phyloP scores from a whole-genome alignment of 30 jellyfish, hydroid and myxozoan genomes.

The Hydractinia echinata region DNA sequence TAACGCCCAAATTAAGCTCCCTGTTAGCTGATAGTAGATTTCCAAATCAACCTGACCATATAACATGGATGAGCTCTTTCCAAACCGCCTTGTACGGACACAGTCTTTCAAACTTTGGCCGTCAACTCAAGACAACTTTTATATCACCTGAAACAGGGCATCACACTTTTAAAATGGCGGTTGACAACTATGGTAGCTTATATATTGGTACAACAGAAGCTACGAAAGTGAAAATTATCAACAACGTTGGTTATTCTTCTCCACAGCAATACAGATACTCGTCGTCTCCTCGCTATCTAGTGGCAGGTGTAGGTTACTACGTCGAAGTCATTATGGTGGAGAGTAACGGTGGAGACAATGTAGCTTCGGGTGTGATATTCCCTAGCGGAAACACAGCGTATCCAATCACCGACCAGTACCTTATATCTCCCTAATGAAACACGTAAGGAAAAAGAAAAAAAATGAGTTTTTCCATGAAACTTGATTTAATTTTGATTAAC shows the following conservation, averaged over 20 bases:
- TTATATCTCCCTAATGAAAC: background rate
- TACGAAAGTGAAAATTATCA: background rate
- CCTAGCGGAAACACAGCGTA: slow-evolving; percentile 35
- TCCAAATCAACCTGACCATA: background rate
- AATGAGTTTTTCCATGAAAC: background rate
- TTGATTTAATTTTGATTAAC: no score
- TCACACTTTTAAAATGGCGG: background rate
- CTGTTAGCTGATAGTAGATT: background rate
- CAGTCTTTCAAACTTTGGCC: background rate
- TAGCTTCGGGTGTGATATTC: slow-evolving; percentile 33
- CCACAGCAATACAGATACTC: background rate
- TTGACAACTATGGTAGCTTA: background rate
- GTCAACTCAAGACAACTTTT: background rate
- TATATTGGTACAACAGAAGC: background rate
- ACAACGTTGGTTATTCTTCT: background rate
- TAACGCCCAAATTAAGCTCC: background rate
- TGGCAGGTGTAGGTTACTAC: slow-evolving; percentile 36
- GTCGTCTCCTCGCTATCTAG: slow-evolving; percentile 6
- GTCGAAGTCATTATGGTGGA: slow-evolving; percentile 35
- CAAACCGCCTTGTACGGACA: background rate
- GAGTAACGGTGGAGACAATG: slow-evolving; percentile 28
- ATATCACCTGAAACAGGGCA: slow-evolving; percentile 3
- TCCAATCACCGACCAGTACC: background rate
- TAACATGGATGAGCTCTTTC: background rate
- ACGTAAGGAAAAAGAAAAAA: background rate